Conservation (phyloP, 1,140 invertebrate species). For the Cyclina sinensis region DNA sequence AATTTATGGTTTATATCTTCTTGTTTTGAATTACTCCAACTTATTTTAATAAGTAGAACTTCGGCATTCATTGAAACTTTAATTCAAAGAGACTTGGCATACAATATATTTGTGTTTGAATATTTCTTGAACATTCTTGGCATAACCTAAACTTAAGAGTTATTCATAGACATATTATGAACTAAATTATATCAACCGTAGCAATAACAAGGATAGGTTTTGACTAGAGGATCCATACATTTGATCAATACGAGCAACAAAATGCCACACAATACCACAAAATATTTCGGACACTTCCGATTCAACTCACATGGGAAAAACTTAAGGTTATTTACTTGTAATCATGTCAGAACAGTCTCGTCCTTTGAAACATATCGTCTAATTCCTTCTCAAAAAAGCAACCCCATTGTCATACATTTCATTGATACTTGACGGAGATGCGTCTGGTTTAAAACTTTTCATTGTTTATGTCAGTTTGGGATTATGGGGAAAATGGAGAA, state of each 20-base stretch:
- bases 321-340: slow-evolving; percentile 31
- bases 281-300: slow-evolving; percentile 36
- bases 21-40: too few relatives aligned
- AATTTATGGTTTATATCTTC: too few relatives aligned
- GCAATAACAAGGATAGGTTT: slow-evolving; percentile 28
- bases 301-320: not conserved
- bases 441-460: too few relatives aligned
- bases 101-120: too few relatives aligned
- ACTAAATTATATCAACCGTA: slow-evolving; percentile 1
- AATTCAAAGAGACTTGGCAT: too few relatives aligned
- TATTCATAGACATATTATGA: not conserved
- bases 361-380: not conserved
- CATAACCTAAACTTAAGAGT: not conserved
- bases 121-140: not conserved
- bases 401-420: not conserved
- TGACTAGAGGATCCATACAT: slow-evolving; percentile 21
- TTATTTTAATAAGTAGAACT: too few relatives aligned
- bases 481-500: too few relatives aligned
- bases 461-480: too few relatives aligned
- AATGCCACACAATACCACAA: slow-evolving; percentile 26
- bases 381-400: slow-evolving; percentile 9
- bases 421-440: not conserved
- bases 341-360: slow-evolving; percentile 31
- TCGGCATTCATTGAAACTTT: too few relatives aligned
- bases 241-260: slow-evolving; percentile 16